Evolutionary conservation across 2,113 vertebrate species (phyloP).

Genomic region (Mellivora capensis): DNA sequence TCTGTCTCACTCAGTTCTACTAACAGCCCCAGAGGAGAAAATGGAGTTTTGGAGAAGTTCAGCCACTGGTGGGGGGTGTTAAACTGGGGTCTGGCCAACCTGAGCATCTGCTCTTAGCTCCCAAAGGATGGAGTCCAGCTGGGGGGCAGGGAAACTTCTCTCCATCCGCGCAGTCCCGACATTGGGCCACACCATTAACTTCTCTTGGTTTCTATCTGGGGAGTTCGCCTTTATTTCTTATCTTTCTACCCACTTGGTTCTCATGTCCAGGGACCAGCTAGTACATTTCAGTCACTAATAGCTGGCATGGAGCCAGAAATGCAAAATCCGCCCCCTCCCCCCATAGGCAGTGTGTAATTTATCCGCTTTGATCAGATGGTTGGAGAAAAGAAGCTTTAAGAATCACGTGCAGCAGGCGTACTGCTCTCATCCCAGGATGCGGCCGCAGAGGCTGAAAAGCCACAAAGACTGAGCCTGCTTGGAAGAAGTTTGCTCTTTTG

Average conservation of each 20-base stretch:
- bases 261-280: not conserved
- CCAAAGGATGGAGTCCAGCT: not conserved
- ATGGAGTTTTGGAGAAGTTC: not conserved
- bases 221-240: not conserved
- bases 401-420: not conserved
- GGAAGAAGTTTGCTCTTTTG: not conserved
- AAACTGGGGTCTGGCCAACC: not conserved
- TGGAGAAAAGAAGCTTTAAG: not conserved
- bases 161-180: not conserved
- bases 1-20: not conserved
- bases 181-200: fast-evolving
- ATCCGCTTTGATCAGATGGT: not conserved
- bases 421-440: not conserved
- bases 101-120: not conserved
- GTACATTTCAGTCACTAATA: not conserved
- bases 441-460: not conserved
- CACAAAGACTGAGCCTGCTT: not conserved
- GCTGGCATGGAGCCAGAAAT: not conserved
- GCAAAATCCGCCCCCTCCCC: not conserved
- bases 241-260: not conserved
- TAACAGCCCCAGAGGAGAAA: not conserved
- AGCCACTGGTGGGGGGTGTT: not conserved
- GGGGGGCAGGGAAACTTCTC: not conserved
- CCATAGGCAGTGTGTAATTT: not conserved
- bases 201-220: not conserved